Evolutionary conservation across 2,113 vertebrate species (phyloP), one percentile per base, ranked within the genome.

Genomic region (Lagopus muta): DNA sequence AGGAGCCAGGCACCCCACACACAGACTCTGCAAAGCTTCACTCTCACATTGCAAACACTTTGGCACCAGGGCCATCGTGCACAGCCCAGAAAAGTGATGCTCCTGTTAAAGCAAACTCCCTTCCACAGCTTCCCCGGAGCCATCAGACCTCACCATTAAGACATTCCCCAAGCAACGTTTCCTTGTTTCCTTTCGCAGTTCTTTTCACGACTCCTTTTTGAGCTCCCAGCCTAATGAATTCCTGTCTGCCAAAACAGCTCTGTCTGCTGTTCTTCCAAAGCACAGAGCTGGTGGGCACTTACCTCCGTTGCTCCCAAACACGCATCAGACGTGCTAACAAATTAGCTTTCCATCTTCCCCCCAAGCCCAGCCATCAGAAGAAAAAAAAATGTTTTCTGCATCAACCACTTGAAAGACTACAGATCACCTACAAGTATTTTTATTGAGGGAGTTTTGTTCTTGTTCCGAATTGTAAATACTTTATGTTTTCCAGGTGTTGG

Each of bases 401-500:
- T 79, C 82, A 74, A 22, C 77, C 54, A 6, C 93, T 94, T 91
- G 89, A 97, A 95, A 91, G 96, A 42, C 52, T 57, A 74, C 94
- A 87, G 96, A 92, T 92, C 80, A 8, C 92, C 95, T 76, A 79
- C 90, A 71, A 93, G 89, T 52, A 82, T 94, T 96, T 97, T 96
- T 97, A 95, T 92, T 72, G 87, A 71, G 57, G 83, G 88, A 73
- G 80, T 87, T 94, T 93, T 52, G 74, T 78, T 91, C 94, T 66
- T 1, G 30, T 71, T 92, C 91, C 20, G 62, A 76, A 71, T 4
- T 38, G 95, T 82, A 90, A 96, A 94, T 82, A 75, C 77, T 60
- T 90, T 38, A 97, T 97, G 95, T 96, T 92, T 98, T 97, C 97
- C 98, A 98, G 97, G 97, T 97, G 97, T 52, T 88, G 96, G 95